phyloP scores from a whole-genome alignment of 2,113 vertebrate species.

The Nibea albiflora region DNA sequence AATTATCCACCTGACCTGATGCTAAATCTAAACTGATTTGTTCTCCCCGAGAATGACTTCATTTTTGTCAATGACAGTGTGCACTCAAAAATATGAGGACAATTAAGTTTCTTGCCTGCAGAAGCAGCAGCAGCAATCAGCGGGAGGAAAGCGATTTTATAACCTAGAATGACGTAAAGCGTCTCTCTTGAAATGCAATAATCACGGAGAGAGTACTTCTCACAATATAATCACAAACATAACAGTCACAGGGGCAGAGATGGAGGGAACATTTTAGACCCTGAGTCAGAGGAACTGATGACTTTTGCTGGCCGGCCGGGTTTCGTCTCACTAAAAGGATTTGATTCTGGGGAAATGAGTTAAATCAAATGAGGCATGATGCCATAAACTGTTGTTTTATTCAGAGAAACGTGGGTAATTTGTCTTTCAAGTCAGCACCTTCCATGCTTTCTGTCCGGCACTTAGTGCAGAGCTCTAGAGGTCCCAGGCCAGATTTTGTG shows the following conservation, averaged over 20 bases:
- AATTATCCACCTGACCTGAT: constrained; percentile 34
- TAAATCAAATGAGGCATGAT: background rate
- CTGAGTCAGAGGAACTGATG: constrained; percentile 31
- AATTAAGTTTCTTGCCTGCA: constrained; percentile 11
- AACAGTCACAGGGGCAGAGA: background rate
- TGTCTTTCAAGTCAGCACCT: background rate
- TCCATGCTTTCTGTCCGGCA: background rate
- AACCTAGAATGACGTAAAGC: constrained; percentile 44
- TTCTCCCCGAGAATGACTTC: background rate
- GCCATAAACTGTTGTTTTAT: background rate
- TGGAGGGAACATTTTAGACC: constrained; percentile 19
- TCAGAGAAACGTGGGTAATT: background rate
- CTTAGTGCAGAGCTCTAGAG: background rate
- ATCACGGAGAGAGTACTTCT: constrained; percentile 42
- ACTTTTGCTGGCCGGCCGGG: constrained; percentile 13
- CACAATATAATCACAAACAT: constrained; percentile 16
- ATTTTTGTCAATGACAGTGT: background rate
- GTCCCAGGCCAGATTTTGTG: too few species aligned
- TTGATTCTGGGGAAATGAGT: constrained; percentile 20
- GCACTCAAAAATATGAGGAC: constrained; percentile 17
- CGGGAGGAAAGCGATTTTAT: constrained; percentile 22
- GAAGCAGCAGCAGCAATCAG: constrained; percentile 40
- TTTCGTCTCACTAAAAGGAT: constrained; percentile 17
- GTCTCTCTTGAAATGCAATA: constrained; percentile 30
- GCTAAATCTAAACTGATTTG: constrained; percentile 33